phyloP scores from a whole-genome alignment of 2,113 vertebrate species.

The Acanthochromis polyacanthus region DNA sequence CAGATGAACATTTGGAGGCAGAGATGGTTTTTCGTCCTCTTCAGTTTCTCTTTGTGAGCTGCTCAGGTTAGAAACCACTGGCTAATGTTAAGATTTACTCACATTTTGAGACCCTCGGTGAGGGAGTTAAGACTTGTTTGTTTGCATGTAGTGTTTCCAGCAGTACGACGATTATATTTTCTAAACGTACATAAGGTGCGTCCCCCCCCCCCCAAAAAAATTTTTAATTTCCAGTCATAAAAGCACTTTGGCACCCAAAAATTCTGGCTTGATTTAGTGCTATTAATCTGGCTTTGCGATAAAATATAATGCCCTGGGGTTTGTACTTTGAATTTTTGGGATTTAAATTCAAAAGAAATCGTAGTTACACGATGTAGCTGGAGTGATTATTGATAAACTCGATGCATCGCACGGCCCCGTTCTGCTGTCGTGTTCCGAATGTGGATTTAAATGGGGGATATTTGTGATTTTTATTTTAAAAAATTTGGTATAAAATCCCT shows the following conservation, averaged over 20 bases:
- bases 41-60: neutral
- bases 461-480: neutral
- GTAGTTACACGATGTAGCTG: no score
- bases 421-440: neutral
- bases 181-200: neutral
- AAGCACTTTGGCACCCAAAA: no score
- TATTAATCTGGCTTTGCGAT: no score
- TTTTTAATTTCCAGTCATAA: no score
- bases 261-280: neutral
- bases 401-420: neutral
- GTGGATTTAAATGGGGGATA: neutral
- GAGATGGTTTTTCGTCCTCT: neutral
- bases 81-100: neutral
- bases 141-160: conserved; percentile 54
- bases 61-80: neutral
- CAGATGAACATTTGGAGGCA: no score
- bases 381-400: neutral
- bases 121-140: neutral
- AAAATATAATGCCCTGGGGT: neutral
- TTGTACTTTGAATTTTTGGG: no score
- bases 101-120: neutral
- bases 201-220: neutral
- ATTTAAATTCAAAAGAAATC: neutral
- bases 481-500: neutral
- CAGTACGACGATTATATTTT: neutral